Percentiles rank a stretch among this genome's conserved stretches.
These are phyloP conservation scores for Chelidonichthys spinosus DNA, from an alignment of 2,797 vertebrate genomes.

Conservation along the genomic window DNA sequence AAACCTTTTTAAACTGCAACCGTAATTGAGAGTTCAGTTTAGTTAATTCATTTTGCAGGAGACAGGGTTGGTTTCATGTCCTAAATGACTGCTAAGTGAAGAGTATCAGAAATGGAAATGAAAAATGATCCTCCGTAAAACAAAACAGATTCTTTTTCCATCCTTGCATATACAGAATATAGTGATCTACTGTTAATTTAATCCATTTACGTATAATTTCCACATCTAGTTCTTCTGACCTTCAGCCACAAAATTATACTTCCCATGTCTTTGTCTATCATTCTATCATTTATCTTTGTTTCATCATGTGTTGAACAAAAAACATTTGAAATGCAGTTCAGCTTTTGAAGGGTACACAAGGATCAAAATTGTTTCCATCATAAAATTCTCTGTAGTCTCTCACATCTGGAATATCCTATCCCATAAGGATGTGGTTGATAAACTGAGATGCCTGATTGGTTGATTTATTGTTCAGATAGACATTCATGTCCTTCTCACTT, in stretches of 20 bases:
- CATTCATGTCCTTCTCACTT: constrained; percentile 57
- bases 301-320: background rate
- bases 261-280: background rate
- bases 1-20: no score
- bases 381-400: constrained; percentile 38
- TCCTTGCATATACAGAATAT: background rate
- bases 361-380: constrained; percentile 38
- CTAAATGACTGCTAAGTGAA: background rate
- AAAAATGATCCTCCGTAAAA: background rate
- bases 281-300: background rate
- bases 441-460: constrained; percentile 57
- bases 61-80: no score
- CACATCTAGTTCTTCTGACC: background rate
- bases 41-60: no score
- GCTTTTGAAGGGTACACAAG: constrained; percentile 45
- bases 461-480: constrained; percentile 60
- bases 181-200: background rate
- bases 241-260: background rate
- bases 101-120: background rate
- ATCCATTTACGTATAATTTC: background rate
- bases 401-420: constrained; percentile 49
- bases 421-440: constrained; percentile 48
- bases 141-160: background rate
- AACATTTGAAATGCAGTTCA: constrained; percentile 18
- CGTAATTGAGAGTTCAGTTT: no score